Evolutionary conservation across 2,797 vertebrate species (phyloP), one percentile per base, ranked within the genome.

Genomic region (Rhynchotus rufescens): DNA sequence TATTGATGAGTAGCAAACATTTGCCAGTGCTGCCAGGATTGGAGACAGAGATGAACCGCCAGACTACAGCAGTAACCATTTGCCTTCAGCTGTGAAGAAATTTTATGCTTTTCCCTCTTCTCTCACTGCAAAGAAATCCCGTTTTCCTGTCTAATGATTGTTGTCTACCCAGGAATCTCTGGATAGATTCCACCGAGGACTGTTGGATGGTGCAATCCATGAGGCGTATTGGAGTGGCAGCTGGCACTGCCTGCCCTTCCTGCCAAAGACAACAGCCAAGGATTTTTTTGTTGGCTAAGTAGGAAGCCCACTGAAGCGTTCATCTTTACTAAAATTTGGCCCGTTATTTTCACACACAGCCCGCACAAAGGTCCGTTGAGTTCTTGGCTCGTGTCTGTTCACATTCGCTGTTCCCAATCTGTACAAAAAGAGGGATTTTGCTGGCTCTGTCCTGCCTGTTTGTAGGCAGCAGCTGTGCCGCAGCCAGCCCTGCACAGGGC

Each of bases 211-310:
- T 87, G 69, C 94, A 89, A 85, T 90, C 82, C 71, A 89, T 89
- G 90, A 95, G 89, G 64, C 83, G 89, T 68, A 82, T 84, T 91
- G 10, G 3, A 84, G 52, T 2, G 23, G 83, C 80, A 95, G 89
- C 65, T 92, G 80, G 92, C 82, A 85, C 47, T 83, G 56, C 61
- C 74, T 19, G 80, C 56, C 14, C 34, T 66, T 45, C 17, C 66
- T 89, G 92, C 85, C 85, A 95, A 67, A 89, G 26, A 64, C 34
- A 87, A 78, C 74, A 93, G 95, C 89, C 93, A 95, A 88, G 57
- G 79, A 47, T 71, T 86, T 87, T 87, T 72, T 47, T 77, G 32
- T 61, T 94, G 80, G 83, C 78, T 57, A 84, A 79, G 57, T 67
- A 84, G 77, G 80, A 73, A 67, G 84, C 73, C 74, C 65, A 68